Conservation (phyloP, 2,888 invertebrate species). For the Andrena bicolor region DNA sequence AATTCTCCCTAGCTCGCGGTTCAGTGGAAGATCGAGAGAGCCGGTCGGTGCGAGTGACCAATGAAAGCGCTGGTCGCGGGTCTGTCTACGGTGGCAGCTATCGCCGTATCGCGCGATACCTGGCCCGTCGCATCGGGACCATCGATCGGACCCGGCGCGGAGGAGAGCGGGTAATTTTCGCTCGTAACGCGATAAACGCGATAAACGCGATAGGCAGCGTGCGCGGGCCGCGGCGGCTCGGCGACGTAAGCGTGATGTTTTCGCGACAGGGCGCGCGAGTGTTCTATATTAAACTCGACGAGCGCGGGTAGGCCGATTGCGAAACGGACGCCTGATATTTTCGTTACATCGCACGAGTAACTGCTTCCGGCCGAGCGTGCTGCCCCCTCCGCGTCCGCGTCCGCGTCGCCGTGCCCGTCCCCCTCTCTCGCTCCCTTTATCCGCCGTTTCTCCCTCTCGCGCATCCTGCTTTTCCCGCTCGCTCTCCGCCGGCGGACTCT, state of each 20-base stretch:
- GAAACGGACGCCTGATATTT: conserved; percentile 83
- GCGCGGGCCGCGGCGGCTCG: too few species aligned
- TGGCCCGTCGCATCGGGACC: too few species aligned
- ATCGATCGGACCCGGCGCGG: conserved; percentile 1
- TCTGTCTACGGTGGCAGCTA: too few species aligned
- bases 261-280: conserved; percentile 74
- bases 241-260: conserved; percentile 72
- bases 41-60: too few species aligned
- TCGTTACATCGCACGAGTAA: conserved; percentile 83
- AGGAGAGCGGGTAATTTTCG: conserved; percentile 26
- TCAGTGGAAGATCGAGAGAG: too few species aligned
- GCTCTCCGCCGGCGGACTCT: conserved; percentile 51
- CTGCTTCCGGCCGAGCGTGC: conserved; percentile 82
- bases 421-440: conserved; percentile 48
- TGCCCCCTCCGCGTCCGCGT: conserved; percentile 59
- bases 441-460: conserved; percentile 53
- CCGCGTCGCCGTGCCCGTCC: too few species aligned
- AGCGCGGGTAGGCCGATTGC: conserved; percentile 82
- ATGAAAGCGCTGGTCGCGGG: too few species aligned
- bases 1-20: too few species aligned
- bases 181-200: conserved; percentile 34
- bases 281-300: conserved; percentile 83
- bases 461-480: conserved; percentile 49
- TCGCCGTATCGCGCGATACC: too few species aligned
- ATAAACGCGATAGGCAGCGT: conserved; percentile 49